phyloP scores from a whole-genome alignment of 2,113 vertebrate species.

The Nycticorax nycticorax region DNA sequence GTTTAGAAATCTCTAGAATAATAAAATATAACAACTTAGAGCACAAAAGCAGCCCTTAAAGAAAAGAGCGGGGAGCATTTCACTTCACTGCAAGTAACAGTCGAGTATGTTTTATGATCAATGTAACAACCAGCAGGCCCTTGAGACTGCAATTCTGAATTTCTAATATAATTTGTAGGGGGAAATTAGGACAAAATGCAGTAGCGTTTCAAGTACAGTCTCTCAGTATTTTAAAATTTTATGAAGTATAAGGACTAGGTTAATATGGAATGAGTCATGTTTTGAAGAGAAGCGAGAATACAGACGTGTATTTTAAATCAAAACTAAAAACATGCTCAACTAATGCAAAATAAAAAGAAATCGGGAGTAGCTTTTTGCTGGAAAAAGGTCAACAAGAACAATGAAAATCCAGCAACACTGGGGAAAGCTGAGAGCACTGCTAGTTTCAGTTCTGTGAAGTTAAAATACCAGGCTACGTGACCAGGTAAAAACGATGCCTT shows the following conservation, averaged over 20 bases:
- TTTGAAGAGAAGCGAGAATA: slow-evolving; percentile 58
- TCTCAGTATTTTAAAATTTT: slow-evolving; percentile 61
- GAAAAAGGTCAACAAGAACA: neutral
- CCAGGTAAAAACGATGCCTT: neutral
- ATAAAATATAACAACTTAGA: neutral
- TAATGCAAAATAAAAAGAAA: slow-evolving; percentile 20
- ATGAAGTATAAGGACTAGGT: slow-evolving; percentile 60
- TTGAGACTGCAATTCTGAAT: slow-evolving; percentile 46
- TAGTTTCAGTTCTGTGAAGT: neutral
- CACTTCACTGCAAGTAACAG: neutral
- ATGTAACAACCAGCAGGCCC: slow-evolving; percentile 34
- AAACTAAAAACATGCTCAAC: neutral
- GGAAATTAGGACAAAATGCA: slow-evolving; percentile 56
- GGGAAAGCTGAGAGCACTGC: neutral
- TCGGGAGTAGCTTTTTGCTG: neutral
- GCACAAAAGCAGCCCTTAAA: slow-evolving; percentile 8
- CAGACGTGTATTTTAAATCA: slow-evolving; percentile 21
- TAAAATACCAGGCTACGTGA: neutral
- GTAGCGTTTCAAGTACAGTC: slow-evolving; percentile 36
- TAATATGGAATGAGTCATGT: slow-evolving; percentile 55
- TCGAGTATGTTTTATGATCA: slow-evolving; percentile 42
- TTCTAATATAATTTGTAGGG: slow-evolving; percentile 40
- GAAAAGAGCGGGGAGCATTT: neutral
- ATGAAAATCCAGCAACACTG: neutral
- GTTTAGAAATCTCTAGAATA: slow-evolving; percentile 21